A percentile compares a stretch with the other conserved stretches of the same genome.
Conservation (phyloP, 1,140 invertebrate species). For the Listronotus bonariensis region DNA sequence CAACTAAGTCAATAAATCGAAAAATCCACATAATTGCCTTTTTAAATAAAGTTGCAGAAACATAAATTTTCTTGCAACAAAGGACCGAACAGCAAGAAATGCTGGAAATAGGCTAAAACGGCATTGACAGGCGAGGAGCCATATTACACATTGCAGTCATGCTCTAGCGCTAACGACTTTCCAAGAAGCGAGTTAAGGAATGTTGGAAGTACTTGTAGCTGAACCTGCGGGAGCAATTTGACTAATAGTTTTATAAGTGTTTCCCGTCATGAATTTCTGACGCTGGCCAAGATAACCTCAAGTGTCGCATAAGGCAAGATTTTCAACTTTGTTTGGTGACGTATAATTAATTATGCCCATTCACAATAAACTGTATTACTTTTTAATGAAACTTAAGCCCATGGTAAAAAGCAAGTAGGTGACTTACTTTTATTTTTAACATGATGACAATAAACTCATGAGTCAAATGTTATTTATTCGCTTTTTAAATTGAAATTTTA, state of each 20-base stretch:
- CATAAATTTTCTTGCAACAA: not conserved
- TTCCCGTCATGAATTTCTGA: slow-evolving; percentile 37
- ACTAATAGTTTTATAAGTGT: slow-evolving; percentile 41
- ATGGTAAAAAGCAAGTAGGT: too few species aligned
- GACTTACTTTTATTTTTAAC: too few species aligned
- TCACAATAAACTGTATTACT: too few species aligned
- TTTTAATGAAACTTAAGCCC: too few species aligned
- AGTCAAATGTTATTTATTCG: too few species aligned
- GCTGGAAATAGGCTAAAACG: slow-evolving; percentile 16
- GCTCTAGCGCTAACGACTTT: slow-evolving; percentile 33
- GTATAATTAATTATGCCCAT: too few species aligned
- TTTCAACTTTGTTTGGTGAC: slow-evolving; percentile 12
- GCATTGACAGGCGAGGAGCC: slow-evolving; percentile 22
- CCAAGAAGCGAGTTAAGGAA: slow-evolving; percentile 33
- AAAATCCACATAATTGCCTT: too few species aligned
- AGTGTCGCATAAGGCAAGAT: slow-evolving; percentile 15
- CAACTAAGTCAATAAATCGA: too few species aligned
- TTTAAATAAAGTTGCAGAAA: too few species aligned
- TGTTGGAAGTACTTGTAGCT: slow-evolving; percentile 30
- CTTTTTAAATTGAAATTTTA: too few species aligned
- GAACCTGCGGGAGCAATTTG: slow-evolving; percentile 37
- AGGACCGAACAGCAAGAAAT: slow-evolving; percentile 3
- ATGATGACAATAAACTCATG: too few species aligned
- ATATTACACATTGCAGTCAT: slow-evolving; percentile 34
- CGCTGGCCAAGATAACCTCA: slow-evolving; percentile 27